Evolutionary conservation across 2,113 vertebrate genomes (phyloP).

Genomic region (Aix galericulata): DNA sequence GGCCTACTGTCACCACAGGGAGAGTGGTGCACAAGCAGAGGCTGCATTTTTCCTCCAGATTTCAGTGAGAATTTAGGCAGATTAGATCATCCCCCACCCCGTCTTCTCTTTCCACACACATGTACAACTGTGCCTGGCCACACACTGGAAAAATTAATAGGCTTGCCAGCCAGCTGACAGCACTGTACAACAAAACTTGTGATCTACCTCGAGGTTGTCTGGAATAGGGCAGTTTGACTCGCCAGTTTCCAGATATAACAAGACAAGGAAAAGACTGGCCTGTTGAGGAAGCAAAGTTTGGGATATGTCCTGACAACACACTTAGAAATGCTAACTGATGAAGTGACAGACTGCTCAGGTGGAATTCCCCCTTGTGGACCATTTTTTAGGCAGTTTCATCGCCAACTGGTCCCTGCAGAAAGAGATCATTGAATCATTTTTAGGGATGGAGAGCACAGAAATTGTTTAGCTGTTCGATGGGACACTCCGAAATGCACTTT

Average conservation of each 20-base stretch:
- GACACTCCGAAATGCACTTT: background rate
- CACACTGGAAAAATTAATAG: background rate
- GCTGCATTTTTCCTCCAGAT: background rate
- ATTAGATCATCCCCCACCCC: background rate
- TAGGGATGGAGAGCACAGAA: background rate
- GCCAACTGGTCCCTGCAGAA: background rate
- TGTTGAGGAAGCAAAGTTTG: background rate
- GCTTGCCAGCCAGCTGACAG: background rate
- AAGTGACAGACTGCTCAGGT: background rate
- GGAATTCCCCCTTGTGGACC: background rate
- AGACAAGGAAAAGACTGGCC: background rate
- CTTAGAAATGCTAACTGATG: background rate
- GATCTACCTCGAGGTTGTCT: background rate
- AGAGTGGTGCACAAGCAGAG: background rate
- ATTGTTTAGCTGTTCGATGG: background rate
- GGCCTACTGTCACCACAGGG: background rate
- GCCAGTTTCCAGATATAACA: background rate
- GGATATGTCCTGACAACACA: background rate
- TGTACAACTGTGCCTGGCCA: background rate
- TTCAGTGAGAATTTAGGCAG: background rate
- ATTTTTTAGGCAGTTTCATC: background rate
- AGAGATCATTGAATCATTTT: background rate
- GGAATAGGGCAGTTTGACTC: background rate
- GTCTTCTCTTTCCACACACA: background rate
- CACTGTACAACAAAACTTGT: background rate